These are phyloP conservation scores for Melikaiella ostensackeni DNA, from an alignment of 2,888 invertebrate species.

Conservation along the genomic window DNA sequence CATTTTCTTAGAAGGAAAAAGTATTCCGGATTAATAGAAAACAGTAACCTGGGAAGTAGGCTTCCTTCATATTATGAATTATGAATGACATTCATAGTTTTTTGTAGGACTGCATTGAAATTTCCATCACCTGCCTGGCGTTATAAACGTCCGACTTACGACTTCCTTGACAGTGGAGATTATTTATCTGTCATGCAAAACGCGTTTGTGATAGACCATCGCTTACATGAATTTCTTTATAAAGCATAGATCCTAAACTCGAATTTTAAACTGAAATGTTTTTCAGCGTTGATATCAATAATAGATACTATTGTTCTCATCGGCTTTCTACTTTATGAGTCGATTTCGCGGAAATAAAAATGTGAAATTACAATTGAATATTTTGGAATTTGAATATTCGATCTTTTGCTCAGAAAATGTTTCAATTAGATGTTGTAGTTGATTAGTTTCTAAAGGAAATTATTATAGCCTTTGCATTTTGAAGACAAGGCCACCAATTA, in stretches of 20 bases:
- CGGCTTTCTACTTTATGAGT: slow-evolving; percentile 21
- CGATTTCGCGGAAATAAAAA: background rate
- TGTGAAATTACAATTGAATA: slow-evolving; percentile 2
- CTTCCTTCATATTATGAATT: background rate
- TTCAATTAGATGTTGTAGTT: background rate
- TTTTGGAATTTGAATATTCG: background rate
- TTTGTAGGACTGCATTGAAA: slow-evolving; percentile 3
- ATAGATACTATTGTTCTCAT: slow-evolving; percentile 31
- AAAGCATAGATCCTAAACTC: background rate
- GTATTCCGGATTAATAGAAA: background rate
- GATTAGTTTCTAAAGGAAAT: background rate
- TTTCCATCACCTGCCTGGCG: slow-evolving; percentile 21
- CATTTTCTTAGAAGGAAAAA: background rate
- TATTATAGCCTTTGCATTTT: background rate
- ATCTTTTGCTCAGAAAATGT: background rate
- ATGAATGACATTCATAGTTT: background rate
- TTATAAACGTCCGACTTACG: slow-evolving; percentile 15
- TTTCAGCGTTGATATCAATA: slow-evolving; percentile 24
- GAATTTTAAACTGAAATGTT: slow-evolving; percentile 14
- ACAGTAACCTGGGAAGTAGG: background rate
- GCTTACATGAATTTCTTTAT: slow-evolving; percentile 29
- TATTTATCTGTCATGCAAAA: slow-evolving; percentile 29
- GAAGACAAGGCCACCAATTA: background rate
- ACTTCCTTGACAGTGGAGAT: slow-evolving; percentile 21
- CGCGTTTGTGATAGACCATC: slow-evolving; percentile 26